Evolutionary conservation across 2,888 invertebrate genomes (phyloP), one percentile per base, ranked within the genome.

Genomic region (Peribatodes rhomboidaria): DNA sequence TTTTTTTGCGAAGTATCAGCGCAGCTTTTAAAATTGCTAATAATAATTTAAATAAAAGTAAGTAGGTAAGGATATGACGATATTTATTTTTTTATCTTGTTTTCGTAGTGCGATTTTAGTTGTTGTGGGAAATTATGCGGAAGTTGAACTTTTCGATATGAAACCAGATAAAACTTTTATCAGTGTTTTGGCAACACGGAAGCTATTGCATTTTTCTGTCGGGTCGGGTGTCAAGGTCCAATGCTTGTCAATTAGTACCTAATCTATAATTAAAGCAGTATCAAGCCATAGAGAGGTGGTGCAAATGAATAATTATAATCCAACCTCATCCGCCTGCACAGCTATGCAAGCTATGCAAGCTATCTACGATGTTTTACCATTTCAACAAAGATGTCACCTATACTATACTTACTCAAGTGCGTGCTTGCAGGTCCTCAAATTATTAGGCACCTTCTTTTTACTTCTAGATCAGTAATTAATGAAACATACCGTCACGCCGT

Each of bases 101-200:
- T 37, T 37, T n/a, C n/a, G n/a, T n/a, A n/a, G n/a, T n/a, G n/a
- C n/a, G n/a, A 3, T 2, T 3, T 11, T 13, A 13, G 13, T 37
- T n/a, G n/a, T n/a, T 3, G 13, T n/a, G 0, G n/a, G 14, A 27
- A 27, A 27, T 37, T 10, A 42, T 4, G 18, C 18, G 18, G 42
- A 42, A 20, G 42, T 42, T 20, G 9, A 42, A 42, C 3, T n/a
- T 37, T 37, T 13, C 37, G n/a, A 6, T 37, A 37, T 1, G 50
- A 58, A 58, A 18, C 13, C n/a, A 13, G 13, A n/a, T 13, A n/a
- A 56, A 6, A 14, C 14, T 50, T n/a, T n/a, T 58, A 58, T 58
- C 58, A 50, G 13, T 41, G 13, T 52, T 59, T 52, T 46, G 11
- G 53, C 60, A 39, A 60, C 27, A 16, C 27, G 60, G 52, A 60